Percentiles rank a stretch among this genome's conserved stretches.
Evolutionary conservation across 1,140 invertebrate species (phyloP).

Genomic region (Steinernema feltiae): DNA sequence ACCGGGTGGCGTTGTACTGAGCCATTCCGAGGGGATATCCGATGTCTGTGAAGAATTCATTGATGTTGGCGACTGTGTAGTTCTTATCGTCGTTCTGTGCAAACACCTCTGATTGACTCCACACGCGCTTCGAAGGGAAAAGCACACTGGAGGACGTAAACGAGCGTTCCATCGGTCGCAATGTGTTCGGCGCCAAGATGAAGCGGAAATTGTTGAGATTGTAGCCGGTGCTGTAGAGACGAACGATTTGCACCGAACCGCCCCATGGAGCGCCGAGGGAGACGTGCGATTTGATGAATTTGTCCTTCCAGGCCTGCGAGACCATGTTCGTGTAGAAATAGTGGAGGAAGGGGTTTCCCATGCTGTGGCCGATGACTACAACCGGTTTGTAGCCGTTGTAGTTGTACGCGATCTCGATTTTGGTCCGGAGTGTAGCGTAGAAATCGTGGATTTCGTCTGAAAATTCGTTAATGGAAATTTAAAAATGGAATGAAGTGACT

Average conservation of each 20-base stretch:
- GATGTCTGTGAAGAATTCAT: slow-evolving; percentile 71
- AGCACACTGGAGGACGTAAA: slow-evolving; percentile 86
- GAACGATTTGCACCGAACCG: slow-evolving; percentile 71
- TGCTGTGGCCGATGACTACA: slow-evolving; percentile 82
- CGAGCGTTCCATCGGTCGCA: slow-evolving; percentile 80
- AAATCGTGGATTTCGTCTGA: slow-evolving; percentile 81
- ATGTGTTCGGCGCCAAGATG: slow-evolving; percentile 70
- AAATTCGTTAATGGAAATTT: slow-evolving; percentile 37
- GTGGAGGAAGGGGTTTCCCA: slow-evolving; percentile 71
- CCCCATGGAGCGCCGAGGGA: slow-evolving; percentile 87
- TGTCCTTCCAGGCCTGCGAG: slow-evolving; percentile 77
- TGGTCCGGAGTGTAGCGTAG: slow-evolving; percentile 71
- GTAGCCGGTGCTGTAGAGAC: slow-evolving; percentile 66
- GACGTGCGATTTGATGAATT: slow-evolving; percentile 76
- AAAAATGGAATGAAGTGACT: slow-evolving; percentile 17
- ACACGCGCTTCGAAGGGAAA: slow-evolving; percentile 77
- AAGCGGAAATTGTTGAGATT: slow-evolving; percentile 73
- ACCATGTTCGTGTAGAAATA: slow-evolving; percentile 16
- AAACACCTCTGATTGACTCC: slow-evolving; percentile 75
- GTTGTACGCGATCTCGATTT: slow-evolving; percentile 79
- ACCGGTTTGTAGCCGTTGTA: slow-evolving; percentile 68
- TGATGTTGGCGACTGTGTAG: slow-evolving; percentile 76
- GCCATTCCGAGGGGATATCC: slow-evolving; percentile 44
- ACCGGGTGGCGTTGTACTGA: slow-evolving; percentile 44
- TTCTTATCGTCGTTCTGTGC: slow-evolving; percentile 71